These are phyloP conservation scores for Chrysocyon brachyurus DNA, from an alignment of 2,797 vertebrate genomes.

Conservation along the genomic window DNA sequence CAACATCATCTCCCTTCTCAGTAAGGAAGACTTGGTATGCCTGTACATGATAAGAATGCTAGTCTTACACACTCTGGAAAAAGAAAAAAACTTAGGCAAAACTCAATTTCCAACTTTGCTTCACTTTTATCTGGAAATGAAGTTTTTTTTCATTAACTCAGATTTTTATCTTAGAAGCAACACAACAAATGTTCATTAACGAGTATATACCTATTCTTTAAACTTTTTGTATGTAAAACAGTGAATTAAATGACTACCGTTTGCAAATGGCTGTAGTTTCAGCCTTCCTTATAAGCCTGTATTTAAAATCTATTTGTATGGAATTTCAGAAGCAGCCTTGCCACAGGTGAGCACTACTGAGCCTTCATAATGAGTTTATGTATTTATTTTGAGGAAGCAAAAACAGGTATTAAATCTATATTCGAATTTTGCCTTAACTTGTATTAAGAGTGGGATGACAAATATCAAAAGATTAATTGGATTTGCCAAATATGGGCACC, in stretches of 20 bases:
- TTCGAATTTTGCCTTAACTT: slow-evolving; percentile 58
- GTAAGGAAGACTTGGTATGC: not conserved
- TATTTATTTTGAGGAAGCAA: slow-evolving; percentile 47
- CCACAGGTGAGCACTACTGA: slow-evolving; percentile 24
- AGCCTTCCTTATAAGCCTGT: slow-evolving; percentile 37
- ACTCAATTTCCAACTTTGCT: slow-evolving; percentile 23
- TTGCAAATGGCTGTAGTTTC: slow-evolving; percentile 45
- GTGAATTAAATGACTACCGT: slow-evolving; percentile 46
- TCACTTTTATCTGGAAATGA: slow-evolving; percentile 3
- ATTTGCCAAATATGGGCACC: slow-evolving; percentile 39
- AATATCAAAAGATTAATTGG: slow-evolving; percentile 42
- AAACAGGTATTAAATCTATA: slow-evolving; percentile 48
- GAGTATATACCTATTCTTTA: slow-evolving; percentile 30
- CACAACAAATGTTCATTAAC: slow-evolving; percentile 18
- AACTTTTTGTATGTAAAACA: slow-evolving; percentile 1
- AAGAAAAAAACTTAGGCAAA: not conserved
- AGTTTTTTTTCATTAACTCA: not conserved
- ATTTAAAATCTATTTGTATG: slow-evolving; percentile 33
- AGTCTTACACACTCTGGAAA: not conserved
- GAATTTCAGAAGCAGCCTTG: slow-evolving; percentile 54
- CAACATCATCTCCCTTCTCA: slow-evolving; percentile 21
- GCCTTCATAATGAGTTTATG: slow-evolving; percentile 42
- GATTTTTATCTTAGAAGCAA: slow-evolving; percentile 50
- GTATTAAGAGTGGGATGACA: not conserved
- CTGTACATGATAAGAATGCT: not conserved